Evolutionary conservation across 1,140 invertebrate genomes (phyloP).

Genomic region (Mizuhopecten yessoensis): DNA sequence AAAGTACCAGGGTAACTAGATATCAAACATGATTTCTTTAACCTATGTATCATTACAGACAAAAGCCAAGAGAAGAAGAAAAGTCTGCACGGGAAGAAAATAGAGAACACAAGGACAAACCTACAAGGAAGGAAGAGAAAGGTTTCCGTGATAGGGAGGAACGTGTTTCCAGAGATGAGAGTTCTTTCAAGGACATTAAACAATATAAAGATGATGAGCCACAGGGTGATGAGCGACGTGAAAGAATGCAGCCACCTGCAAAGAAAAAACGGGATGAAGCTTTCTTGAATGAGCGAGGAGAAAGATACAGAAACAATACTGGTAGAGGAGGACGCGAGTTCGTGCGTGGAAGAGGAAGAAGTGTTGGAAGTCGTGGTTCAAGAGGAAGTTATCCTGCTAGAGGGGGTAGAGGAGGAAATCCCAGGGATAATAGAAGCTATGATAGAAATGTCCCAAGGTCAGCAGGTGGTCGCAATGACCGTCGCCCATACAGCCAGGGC

Average conservation of each 20-base stretch:
- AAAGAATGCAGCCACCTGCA: conserved; percentile 63
- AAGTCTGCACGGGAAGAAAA: conserved; percentile 47
- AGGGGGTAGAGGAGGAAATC: conserved; percentile 57
- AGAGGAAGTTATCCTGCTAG: conserved; percentile 62
- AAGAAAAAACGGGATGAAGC: conserved; percentile 70
- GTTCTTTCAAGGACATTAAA: neutral
- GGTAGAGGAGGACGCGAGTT: conserved; percentile 79
- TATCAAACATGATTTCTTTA: too few relatives aligned
- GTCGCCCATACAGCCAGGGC: conserved; percentile 52
- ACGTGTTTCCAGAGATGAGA: conserved; percentile 48
- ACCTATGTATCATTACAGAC: conserved; percentile 45
- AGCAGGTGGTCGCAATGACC: conserved; percentile 64
- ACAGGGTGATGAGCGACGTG: conserved; percentile 43
- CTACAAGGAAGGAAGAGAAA: conserved; percentile 58
- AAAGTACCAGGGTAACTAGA: too few relatives aligned
- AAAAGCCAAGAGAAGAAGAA: conserved; percentile 51
- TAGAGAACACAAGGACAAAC: conserved; percentile 59
- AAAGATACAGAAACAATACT: conserved; percentile 67
- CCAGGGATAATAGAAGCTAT: conserved; percentile 69
- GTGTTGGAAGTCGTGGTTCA: conserved; percentile 70
- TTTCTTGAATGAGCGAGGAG: conserved; percentile 59
- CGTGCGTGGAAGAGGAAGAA: conserved; percentile 76
- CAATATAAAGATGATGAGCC: conserved; percentile 41
- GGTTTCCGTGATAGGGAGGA: conserved; percentile 57
- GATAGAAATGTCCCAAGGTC: conserved; percentile 62